Evolutionary conservation across 2,888 invertebrate genomes (phyloP), one percentile per base, ranked within the genome.

Genomic region (Acleris holmiana): DNA sequence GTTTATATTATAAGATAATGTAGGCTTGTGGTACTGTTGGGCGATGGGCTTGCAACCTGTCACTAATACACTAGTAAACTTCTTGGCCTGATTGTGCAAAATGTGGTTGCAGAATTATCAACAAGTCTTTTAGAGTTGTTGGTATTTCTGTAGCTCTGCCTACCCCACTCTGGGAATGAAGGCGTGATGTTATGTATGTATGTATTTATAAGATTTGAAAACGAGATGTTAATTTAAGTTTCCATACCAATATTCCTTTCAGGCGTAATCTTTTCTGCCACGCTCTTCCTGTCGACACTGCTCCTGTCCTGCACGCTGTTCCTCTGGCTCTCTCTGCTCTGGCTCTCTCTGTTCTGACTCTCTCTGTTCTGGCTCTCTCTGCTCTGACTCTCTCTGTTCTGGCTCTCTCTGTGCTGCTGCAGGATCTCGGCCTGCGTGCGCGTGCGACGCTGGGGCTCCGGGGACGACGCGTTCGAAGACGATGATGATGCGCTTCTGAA

Each of bases 351-450:
- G 40, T 13, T 67, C 8, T 68, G 71, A 29, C 65, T 68, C 15
- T 64, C 68, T 41, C 75, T 61, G 72, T 90, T 91, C 70, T 91
- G 84, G 23, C 23, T 23, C 23, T 23, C 23, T 23, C 23, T 23
- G 23, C 4, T 23, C 23, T 23, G 23, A 19, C 19, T 57, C 40
- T 40, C 23, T 8, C 40, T 17, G 46, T 13, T n/a, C 21, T n/a
- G 25, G 35, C 5, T 13, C 17, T 64, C 68, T 41, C 75, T 61
- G 72, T 90, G 92, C 70, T 91, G 84, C 65, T 86, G 86, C 47
- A 93, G 78, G 65, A 93, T 92, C 76, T 93, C 92, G 0, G 90
- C 85, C 69, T 93, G 93, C 8, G 89, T 83, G 68, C 90, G 85
- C 18, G 84, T 73, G 50, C 76, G 74, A 21, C 85, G 86, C 25